Conservation (phyloP, 2,113 vertebrate genomes). For the Podocnemis expansa region DNA sequence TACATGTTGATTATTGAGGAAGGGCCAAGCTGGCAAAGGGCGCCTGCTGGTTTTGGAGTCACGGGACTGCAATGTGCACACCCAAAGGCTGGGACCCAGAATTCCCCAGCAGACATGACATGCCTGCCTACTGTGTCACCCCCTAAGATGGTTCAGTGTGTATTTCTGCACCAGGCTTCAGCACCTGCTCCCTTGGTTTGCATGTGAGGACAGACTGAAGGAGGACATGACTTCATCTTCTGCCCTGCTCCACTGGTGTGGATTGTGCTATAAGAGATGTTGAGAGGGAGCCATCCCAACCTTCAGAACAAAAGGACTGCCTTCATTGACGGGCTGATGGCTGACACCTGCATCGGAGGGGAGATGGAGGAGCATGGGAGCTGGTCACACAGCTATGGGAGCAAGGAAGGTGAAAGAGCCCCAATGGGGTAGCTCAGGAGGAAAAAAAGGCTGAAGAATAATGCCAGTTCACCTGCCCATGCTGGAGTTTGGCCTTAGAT, state of each 20-base stretch:
- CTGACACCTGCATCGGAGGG: neutral
- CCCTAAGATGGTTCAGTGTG: neutral
- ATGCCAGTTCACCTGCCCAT: neutral
- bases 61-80: fast-evolving
- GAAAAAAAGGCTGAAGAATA: neutral
- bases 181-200: neutral
- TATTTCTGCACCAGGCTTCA: neutral
- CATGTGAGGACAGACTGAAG: neutral
- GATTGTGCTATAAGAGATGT: too few species aligned
- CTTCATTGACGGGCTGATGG: neutral
- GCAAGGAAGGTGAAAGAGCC: neutral
- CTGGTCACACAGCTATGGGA: neutral
- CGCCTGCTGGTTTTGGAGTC: neutral
- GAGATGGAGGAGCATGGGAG: neutral
- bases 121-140: neutral
- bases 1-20: neutral
- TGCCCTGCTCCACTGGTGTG: neutral
- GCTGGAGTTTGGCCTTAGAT: neutral
- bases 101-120: neutral
- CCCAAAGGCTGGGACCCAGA: neutral
- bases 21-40: neutral
- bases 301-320: neutral
- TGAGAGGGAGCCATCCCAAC: neutral
- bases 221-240: neutral
- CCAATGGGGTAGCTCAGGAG: too few species aligned